Evolutionary conservation across 2,113 vertebrate species (phyloP), one percentile per base, ranked within the genome.

Genomic region (Equus przewalskii): DNA sequence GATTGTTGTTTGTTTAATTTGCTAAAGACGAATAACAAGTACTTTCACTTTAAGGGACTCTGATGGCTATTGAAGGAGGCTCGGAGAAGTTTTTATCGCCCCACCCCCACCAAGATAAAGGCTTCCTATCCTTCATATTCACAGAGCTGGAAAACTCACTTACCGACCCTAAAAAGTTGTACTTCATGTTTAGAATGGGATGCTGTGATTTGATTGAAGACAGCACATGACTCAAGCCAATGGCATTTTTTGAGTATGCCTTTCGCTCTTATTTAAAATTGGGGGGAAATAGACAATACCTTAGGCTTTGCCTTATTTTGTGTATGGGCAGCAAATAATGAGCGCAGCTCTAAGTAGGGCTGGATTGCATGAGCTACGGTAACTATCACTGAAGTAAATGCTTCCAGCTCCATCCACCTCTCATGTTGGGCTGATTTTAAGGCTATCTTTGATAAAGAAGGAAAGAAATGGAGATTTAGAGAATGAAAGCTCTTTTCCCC

Each of bases 41-140:
- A 99, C 99, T 99, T 99, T 99, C 99, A 98, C 99, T 99, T 98
- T 98, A 98, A 98, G 98, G 97, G 97, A 96, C 95, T 97, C 89
- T 98, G 96, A 94, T 98, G 90, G 92, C 91, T 98, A 76, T 87
- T 98, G 98, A 98, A 98, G 97, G 92, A 97, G 98, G 96, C 44
- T 81, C 95, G 96, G 97, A 97, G 96, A 98, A 92, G 94, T 97
- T 98, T 97, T 60, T 51, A 54, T 1, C 30, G 44, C 30, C 81
- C 93, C 94, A 92, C 96, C 58, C 49, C 97, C 92, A 96, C 90
- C 95, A 93, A 97, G 96, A 98, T 96, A 98, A 98, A 98, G 93
- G 15, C 79, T 97, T 97, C 95, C 97, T 97, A 88, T 97, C 75
- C 89, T 87, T 97, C 97, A 96, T 64, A 33, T 96, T 98, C 97